These are phyloP conservation scores for Catonia carolina DNA, from an alignment of 2,888 invertebrate genomes.

Conservation along the genomic window DNA sequence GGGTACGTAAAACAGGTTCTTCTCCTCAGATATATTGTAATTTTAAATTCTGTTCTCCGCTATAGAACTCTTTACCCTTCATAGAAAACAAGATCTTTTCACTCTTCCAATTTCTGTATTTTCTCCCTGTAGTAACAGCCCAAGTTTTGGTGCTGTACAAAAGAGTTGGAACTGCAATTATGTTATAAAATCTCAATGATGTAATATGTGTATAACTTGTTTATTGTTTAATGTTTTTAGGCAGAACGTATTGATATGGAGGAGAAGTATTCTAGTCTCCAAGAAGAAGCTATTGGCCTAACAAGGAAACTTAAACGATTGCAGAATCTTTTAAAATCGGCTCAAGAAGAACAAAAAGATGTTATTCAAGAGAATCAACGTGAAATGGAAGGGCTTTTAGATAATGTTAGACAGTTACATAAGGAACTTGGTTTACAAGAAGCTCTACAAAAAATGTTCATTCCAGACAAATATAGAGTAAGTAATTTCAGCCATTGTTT, in stretches of 20 bases:
- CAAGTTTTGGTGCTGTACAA: too few relatives aligned
- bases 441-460: constrained; percentile 83
- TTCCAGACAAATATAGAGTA: constrained; percentile 91
- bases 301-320: constrained; percentile 88
- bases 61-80: too few relatives aligned
- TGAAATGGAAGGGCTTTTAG: constrained; percentile 93
- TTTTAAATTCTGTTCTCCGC: too few relatives aligned
- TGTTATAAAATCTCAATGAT: too few relatives aligned
- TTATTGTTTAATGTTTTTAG: constrained; percentile 45
- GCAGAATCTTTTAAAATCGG: constrained; percentile 77
- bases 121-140: too few relatives aligned
- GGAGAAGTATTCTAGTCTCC: constrained; percentile 87
- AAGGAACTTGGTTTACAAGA: constrained; percentile 88
- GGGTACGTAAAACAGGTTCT: too few relatives aligned
- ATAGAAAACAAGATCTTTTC: too few relatives aligned
- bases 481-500: too few relatives aligned
- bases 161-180: too few relatives aligned
- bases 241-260: constrained; percentile 90
- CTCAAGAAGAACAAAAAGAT: constrained; percentile 76
- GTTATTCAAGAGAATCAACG: constrained; percentile 91
- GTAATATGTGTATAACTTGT: too few relatives aligned
- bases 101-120: too few relatives aligned
- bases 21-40: too few relatives aligned
- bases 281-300: constrained; percentile 91
- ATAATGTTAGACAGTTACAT: constrained; percentile 83